Conservation (phyloP, 2,113 vertebrate species). For the Neogale vison region DNA sequence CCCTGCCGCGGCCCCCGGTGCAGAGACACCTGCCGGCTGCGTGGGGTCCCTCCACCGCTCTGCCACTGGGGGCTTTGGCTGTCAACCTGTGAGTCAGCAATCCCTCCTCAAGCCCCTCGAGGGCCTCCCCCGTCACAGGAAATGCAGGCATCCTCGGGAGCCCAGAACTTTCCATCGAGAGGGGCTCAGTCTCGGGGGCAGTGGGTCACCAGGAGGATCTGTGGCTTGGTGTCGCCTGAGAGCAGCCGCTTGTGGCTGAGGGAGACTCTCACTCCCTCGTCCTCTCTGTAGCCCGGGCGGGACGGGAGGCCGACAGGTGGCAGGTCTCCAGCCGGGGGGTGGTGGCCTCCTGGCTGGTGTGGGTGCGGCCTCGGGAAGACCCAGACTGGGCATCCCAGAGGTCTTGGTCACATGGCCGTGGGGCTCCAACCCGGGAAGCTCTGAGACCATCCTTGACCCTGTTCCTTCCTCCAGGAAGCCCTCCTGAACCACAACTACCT, state of each 20-base stretch:
- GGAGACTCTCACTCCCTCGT: fast-evolving
- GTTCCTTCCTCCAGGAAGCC: neutral
- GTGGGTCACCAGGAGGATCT: fast-evolving
- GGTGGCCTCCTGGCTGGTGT: no score
- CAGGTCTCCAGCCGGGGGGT: fast-evolving
- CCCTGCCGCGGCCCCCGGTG: no score
- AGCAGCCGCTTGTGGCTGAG: neutral
- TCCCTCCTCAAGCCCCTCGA: fast-evolving
- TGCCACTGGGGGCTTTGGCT: neutral
- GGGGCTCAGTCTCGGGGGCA: fast-evolving
- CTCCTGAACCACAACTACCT: neutral
- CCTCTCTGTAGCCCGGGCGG: fast-evolving
- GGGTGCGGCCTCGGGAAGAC: neutral
- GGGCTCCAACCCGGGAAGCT: neutral
- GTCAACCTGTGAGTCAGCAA: neutral
- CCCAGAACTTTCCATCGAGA: fast-evolving
- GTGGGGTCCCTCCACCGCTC: fast-evolving
- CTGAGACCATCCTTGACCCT: fast-evolving
- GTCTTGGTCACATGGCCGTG: neutral
- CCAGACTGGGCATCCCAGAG: fast-evolving
- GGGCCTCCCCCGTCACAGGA: fast-evolving
- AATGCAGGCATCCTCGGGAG: neutral
- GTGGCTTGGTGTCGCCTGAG: fast-evolving
- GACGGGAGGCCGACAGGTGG: fast-evolving
- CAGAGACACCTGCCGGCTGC: neutral